phyloP scores from a whole-genome alignment of 2,888 invertebrate genomes.

The Antheraea assamensis region DNA sequence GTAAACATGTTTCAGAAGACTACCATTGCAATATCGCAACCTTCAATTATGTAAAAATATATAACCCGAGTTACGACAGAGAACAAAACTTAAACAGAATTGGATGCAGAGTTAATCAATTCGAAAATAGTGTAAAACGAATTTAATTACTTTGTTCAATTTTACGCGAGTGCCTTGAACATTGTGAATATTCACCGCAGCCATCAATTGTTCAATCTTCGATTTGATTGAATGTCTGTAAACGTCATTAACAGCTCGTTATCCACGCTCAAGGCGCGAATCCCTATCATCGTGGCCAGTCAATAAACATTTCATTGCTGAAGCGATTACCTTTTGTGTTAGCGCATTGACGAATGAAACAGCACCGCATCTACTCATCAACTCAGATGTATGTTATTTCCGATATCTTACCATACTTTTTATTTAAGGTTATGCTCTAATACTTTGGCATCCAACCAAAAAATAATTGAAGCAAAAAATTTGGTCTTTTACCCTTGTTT shows the following conservation, averaged over 20 bases:
- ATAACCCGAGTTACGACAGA: not conserved
- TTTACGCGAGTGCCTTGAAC: constrained; percentile 22
- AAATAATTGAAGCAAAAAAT: not conserved
- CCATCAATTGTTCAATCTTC: constrained; percentile 59
- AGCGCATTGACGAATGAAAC: constrained; percentile 26
- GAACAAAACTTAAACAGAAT: not conserved
- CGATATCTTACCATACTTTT: not conserved
- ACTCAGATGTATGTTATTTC: not conserved
- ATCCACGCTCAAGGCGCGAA: constrained; percentile 63
- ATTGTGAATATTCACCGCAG: constrained; percentile 42
- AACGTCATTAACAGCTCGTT: constrained; percentile 69
- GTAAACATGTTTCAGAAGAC: not conserved
- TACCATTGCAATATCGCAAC: not conserved
- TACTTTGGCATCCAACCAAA: not conserved
- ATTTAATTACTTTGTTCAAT: constrained; percentile 45
- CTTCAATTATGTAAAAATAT: not conserved
- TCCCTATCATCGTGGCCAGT: constrained; percentile 44
- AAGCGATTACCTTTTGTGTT: constrained; percentile 44
- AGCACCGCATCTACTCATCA: not conserved
- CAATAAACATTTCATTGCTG: constrained; percentile 63
- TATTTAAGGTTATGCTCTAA: not conserved
- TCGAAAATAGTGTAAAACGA: constrained; percentile 27
- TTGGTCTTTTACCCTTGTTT: too few species aligned
- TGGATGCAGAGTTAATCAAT: constrained; percentile 15
- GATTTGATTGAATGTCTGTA: constrained; percentile 68